Evolutionary conservation across 2,797 vertebrate species (phyloP).

Genomic region (Taenioides sp.): DNA sequence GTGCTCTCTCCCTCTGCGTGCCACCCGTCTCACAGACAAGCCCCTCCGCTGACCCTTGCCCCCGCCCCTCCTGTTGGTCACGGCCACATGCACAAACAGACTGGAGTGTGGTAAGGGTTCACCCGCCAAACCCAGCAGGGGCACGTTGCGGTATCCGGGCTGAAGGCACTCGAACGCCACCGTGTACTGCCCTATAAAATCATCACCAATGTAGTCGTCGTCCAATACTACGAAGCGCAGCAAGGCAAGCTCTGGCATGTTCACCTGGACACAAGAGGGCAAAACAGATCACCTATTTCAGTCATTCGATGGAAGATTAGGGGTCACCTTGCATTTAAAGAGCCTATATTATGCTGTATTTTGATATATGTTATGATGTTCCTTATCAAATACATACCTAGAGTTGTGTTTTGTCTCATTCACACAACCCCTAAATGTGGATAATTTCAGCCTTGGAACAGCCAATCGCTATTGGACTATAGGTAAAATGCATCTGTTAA

Average conservation of each 20-base stretch:
- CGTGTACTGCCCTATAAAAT: constrained; percentile 96
- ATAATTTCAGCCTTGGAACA: too few species aligned
- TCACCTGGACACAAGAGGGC: constrained; percentile 73
- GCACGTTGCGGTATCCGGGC: constrained; percentile 92
- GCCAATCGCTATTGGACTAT: too few species aligned
- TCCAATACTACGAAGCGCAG: constrained; percentile 94
- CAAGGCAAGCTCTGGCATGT: constrained; percentile 93
- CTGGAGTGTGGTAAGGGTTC: constrained; percentile 90
- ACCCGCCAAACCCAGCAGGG: constrained; percentile 87
- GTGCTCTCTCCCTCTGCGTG: constrained; percentile 87
- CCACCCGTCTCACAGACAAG: constrained; percentile 88
- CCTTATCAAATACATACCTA: too few species aligned
- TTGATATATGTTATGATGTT: too few species aligned
- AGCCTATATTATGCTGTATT: too few species aligned
- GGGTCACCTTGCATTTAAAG: not conserved
- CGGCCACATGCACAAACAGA: constrained; percentile 91
- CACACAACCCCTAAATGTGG: too few species aligned
- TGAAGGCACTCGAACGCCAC: constrained; percentile 93
- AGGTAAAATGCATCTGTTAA: too few species aligned
- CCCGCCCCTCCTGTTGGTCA: constrained; percentile 91
- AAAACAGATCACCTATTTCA: not conserved
- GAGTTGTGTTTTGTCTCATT: too few species aligned
- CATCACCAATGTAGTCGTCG: constrained; percentile 98
- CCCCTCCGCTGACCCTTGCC: constrained; percentile 91
- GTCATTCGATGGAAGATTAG: too few species aligned